These are phyloP conservation scores for Gallinago media DNA, from an alignment of 2,113 vertebrate genomes.

Conservation along the genomic window DNA sequence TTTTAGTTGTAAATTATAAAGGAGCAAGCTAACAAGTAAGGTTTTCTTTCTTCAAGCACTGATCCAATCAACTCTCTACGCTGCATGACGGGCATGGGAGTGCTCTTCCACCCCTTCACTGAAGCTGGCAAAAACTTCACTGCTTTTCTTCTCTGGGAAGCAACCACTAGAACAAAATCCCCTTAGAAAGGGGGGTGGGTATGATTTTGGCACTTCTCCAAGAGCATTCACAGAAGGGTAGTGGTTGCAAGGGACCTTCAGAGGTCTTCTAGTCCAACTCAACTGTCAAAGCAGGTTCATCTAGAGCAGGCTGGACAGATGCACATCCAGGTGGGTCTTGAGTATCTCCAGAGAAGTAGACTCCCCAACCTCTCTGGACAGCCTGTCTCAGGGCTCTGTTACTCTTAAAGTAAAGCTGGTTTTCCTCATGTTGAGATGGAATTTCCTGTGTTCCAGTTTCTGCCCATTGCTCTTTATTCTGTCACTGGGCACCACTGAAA, in stretches of 20 bases:
- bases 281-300: neutral
- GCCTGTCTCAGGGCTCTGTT: neutral
- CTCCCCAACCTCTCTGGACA: neutral
- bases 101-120: fast-evolving
- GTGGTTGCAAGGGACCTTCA: neutral
- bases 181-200: neutral
- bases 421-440: neutral
- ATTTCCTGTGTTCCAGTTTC: neutral
- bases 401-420: neutral
- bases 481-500: neutral
- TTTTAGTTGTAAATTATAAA: neutral
- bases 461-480: neutral
- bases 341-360: neutral
- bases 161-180: neutral
- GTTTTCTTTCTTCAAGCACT: neutral
- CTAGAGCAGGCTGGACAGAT: neutral
- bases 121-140: neutral
- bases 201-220: neutral
- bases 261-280: neutral
- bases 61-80: neutral
- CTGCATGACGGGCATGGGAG: neutral
- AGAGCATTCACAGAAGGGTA: neutral
- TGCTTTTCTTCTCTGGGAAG: neutral
- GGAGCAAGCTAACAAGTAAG: neutral
- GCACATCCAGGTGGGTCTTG: neutral